These are phyloP conservation scores for Anoplopoma fimbria DNA, from an alignment of 2,113 vertebrate genomes.

Conservation along the genomic window DNA sequence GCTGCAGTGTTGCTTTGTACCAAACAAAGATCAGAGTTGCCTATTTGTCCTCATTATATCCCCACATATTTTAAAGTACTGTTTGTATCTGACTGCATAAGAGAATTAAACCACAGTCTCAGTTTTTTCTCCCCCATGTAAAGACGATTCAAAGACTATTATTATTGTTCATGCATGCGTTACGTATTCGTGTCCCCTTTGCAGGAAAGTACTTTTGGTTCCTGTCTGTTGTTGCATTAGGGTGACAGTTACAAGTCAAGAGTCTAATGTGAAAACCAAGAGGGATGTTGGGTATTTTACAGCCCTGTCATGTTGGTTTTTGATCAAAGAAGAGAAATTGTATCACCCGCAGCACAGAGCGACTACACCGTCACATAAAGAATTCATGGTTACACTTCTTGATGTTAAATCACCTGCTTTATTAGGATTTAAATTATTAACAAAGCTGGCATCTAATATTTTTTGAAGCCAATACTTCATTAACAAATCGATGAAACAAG, in stretches of 20 bases:
- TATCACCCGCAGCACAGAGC: neutral
- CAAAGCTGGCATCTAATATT: neutral
- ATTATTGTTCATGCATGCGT: neutral
- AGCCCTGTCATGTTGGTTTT: neutral
- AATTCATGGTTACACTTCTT: neutral
- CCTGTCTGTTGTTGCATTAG: neutral
- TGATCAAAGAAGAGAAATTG: neutral
- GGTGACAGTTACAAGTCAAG: neutral
- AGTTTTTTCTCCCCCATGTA: neutral
- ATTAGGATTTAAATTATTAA: neutral
- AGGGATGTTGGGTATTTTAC: neutral
- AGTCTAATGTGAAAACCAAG: neutral
- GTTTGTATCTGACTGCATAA: slow-evolving; percentile 3
- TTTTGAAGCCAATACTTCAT: neutral
- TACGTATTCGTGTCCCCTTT: neutral
- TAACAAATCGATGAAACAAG: neutral
- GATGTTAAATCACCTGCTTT: neutral
- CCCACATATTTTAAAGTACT: slow-evolving; percentile 26
- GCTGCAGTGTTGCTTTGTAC: slow-evolving; percentile 9
- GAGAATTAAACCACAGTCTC: slow-evolving; percentile 4
- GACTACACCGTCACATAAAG: neutral
- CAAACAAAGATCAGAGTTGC: slow-evolving; percentile 53
- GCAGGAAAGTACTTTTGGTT: neutral
- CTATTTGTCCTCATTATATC: slow-evolving; percentile 37
- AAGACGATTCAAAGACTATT: neutral